Evolutionary conservation across 2,797 vertebrate species (phyloP).

Genomic region (Eurystomus glaucurus): DNA sequence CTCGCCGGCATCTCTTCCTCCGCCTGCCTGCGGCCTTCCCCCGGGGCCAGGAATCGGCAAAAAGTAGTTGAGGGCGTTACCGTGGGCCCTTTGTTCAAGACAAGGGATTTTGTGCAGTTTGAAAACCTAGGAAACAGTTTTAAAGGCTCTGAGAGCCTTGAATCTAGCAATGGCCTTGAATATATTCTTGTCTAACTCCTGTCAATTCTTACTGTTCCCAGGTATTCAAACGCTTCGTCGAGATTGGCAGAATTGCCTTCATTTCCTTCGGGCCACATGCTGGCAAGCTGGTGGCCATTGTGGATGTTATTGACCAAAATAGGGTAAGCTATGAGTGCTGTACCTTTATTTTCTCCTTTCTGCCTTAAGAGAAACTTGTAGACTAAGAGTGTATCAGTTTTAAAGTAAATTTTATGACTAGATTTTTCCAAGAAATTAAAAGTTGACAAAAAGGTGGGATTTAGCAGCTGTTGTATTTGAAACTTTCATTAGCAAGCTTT

Average conservation of each 20-base stretch:
- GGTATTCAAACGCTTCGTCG: constrained; percentile 97
- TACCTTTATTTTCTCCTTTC: accelerated
- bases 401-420: accelerated
- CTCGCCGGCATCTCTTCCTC: not conserved
- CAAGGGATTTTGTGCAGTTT: accelerated
- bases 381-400: accelerated
- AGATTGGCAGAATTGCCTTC: constrained; percentile 96
- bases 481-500: not conserved
- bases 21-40: not conserved
- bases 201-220: not conserved
- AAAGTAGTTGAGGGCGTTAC: accelerated
- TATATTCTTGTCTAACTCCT: accelerated
- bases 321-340: constrained; percentile 82
- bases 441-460: accelerated
- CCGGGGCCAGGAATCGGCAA: accelerated
- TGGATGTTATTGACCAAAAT: constrained; percentile 98
- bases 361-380: accelerated
- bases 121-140: too few relatives aligned
- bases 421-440: not conserved
- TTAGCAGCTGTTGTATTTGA: not conserved
- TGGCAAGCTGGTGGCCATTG: constrained; percentile 95
- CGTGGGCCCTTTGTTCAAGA: accelerated
- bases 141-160: too few relatives aligned
- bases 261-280: constrained; percentile 94
- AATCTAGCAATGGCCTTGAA: accelerated